Percentiles rank a stretch among this genome's conserved stretches.
Conservation (phyloP, 1,140 invertebrate species). For the Phenacoccus solenopsis region DNA sequence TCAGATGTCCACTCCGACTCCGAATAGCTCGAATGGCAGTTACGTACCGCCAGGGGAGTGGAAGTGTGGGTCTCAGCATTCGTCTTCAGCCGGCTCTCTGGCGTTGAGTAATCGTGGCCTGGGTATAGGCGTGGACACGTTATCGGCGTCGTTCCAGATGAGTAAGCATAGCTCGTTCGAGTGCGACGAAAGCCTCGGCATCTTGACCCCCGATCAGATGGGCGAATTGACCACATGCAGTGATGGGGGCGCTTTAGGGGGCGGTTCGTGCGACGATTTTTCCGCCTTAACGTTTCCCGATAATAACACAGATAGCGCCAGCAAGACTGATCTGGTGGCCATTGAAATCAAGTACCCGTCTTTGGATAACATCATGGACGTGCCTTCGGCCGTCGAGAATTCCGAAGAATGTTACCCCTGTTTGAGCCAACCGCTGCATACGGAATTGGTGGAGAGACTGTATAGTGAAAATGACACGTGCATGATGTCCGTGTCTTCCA, state of each 20-base stretch:
- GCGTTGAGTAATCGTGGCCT: constrained; percentile 27
- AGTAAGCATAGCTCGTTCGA: constrained; percentile 63
- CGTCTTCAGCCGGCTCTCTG: constrained; percentile 29
- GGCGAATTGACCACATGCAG: constrained; percentile 40
- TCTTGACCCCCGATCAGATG: constrained; percentile 77
- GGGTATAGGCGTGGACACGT: constrained; percentile 2
- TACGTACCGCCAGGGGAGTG: constrained; percentile 29
- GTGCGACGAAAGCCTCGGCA: constrained; percentile 64
- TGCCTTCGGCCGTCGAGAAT: neutral
- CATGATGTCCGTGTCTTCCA: constrained; percentile 36
- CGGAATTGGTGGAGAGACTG: constrained; percentile 13
- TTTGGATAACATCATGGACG: neutral
- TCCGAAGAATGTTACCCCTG: neutral
- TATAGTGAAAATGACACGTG: constrained; percentile 22
- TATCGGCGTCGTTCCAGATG: constrained; percentile 7
- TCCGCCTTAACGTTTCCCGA: neutral
- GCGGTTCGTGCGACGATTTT: constrained; percentile 7
- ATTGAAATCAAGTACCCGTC: neutral
- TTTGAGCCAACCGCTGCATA: neutral
- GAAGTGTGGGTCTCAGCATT: constrained; percentile 30
- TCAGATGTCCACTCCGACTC: constrained; percentile 23
- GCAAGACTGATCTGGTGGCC: neutral
- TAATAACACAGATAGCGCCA: neutral
- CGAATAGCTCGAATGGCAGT: constrained; percentile 25
- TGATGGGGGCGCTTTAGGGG: neutral